A percentile compares a stretch with the other conserved stretches of the same genome.
phyloP scores from a whole-genome alignment of 2,797 vertebrate species.

The Distichodus sexfasciatus region DNA sequence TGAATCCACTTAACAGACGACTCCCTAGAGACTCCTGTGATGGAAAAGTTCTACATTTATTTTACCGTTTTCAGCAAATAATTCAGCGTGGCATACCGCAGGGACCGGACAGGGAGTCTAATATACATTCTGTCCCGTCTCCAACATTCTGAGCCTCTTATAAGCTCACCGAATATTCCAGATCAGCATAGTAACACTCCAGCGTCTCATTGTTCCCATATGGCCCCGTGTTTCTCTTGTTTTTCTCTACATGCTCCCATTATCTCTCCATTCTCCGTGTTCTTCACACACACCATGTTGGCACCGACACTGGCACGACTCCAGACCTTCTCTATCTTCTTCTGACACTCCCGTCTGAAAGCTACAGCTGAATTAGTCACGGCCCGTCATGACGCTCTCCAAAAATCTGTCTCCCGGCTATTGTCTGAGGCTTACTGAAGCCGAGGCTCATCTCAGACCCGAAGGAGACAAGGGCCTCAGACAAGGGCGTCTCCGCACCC shows the following conservation, averaged over 20 bases:
- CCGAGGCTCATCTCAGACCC: background rate
- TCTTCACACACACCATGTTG: conserved; percentile 19
- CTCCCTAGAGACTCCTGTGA: conserved; percentile 13
- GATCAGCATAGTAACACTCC: background rate
- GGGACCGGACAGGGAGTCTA: background rate
- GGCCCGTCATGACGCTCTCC: conserved; percentile 21
- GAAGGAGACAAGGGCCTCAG: conserved; percentile 8
- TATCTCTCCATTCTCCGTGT: background rate
- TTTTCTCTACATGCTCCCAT: background rate
- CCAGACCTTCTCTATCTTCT: conserved; percentile 41
- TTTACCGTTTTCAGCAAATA: conserved; percentile 18
- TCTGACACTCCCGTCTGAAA: conserved; percentile 31
- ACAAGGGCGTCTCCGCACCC: background rate
- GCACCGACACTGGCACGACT: conserved; percentile 20
- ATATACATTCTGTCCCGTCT: background rate
- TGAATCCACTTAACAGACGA: conserved; percentile 28
- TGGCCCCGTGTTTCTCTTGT: background rate
- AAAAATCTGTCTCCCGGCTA: conserved; percentile 33
- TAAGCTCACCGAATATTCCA: background rate
- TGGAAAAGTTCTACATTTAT: conserved; percentile 27
- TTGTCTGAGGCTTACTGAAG: conserved; percentile 30
- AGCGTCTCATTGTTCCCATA: background rate
- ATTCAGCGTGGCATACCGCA: conserved; percentile 21
- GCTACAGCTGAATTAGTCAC: conserved; percentile 34
- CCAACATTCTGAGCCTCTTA: background rate